Evolutionary conservation across 1,140 invertebrate genomes (phyloP).

Genomic region (Drosophila yakuba): DNA sequence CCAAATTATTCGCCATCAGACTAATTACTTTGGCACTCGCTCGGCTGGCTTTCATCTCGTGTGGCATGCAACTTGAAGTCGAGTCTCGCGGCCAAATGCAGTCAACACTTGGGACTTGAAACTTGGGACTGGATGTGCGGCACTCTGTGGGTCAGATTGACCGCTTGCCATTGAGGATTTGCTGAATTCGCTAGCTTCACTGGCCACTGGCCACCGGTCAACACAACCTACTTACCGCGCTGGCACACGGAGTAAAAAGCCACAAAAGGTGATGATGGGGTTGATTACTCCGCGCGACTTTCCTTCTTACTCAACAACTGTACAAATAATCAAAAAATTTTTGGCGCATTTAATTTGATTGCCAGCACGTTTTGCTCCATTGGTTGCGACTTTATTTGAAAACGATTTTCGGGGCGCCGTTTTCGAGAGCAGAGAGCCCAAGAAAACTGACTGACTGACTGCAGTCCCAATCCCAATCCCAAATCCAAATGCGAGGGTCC

Average conservation of each 20-base stretch:
- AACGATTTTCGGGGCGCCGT: slow-evolving; percentile 71
- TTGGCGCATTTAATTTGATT: slow-evolving; percentile 78
- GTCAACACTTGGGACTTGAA: slow-evolving; percentile 18
- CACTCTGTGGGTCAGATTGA: slow-evolving; percentile 60
- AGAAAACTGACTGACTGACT: slow-evolving; percentile 8
- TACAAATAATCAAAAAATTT: slow-evolving; percentile 81
- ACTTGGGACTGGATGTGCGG: background rate
- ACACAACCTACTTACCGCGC: slow-evolving; percentile 67
- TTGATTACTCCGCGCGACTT: slow-evolving; percentile 78
- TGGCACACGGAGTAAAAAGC: slow-evolving; percentile 26
- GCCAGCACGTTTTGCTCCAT: slow-evolving; percentile 70
- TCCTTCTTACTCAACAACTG: slow-evolving; percentile 74
- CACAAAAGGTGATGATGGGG: slow-evolving; percentile 81
- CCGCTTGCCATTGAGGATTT: slow-evolving; percentile 16
- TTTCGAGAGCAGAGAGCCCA: slow-evolving; percentile 50
- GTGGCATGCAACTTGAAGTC: slow-evolving; percentile 56
- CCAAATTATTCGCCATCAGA: slow-evolving; percentile 74
- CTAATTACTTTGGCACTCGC: slow-evolving; percentile 82
- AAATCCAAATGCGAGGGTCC: slow-evolving; percentile 33
- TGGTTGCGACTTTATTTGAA: slow-evolving; percentile 70
- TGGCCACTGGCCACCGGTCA: slow-evolving; percentile 47
- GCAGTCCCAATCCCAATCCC: slow-evolving; percentile 9
- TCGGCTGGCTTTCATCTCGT: slow-evolving; percentile 76
- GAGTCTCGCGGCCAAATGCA: slow-evolving; percentile 43
- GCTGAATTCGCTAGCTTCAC: slow-evolving; percentile 10